phyloP scores from a whole-genome alignment of 1,140 invertebrate species.

The Homalodisca vitripennis region DNA sequence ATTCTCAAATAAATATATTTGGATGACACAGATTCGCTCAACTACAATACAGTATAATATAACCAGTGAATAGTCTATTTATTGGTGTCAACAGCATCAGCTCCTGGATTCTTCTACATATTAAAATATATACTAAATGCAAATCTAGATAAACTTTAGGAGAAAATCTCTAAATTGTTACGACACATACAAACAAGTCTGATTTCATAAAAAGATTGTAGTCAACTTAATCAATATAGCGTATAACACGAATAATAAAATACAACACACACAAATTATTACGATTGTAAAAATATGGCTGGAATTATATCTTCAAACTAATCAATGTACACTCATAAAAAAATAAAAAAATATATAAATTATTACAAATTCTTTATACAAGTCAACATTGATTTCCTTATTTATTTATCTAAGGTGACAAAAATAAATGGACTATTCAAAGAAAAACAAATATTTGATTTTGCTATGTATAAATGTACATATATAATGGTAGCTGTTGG shows the following conservation, averaged over 20 bases:
- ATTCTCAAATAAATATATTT: slow-evolving; percentile 16
- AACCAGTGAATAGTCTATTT: slow-evolving; percentile 13
- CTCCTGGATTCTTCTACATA: no score
- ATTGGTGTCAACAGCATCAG: slow-evolving; percentile 11
- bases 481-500: background rate
- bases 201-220: no score
- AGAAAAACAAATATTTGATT: background rate
- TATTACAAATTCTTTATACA: background rate
- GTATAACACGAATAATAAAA: no score
- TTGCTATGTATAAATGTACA: slow-evolving; percentile 6
- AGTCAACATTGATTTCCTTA: no score
- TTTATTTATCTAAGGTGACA: background rate
- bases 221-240: no score
- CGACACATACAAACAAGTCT: no score
- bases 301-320: background rate
- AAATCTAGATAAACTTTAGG: no score
- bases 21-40: slow-evolving; percentile 11
- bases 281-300: no score
- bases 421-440: slow-evolving; percentile 18
- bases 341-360: slow-evolving; percentile 9
- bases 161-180: no score
- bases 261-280: no score
- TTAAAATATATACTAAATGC: no score
- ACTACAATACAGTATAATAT: slow-evolving; percentile 5
- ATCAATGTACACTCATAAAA: background rate